A percentile compares a stretch with the other conserved stretches of the same genome.
Evolutionary conservation across 2,797 vertebrate species (phyloP).

Genomic region (Babyrousa celebensis): DNA sequence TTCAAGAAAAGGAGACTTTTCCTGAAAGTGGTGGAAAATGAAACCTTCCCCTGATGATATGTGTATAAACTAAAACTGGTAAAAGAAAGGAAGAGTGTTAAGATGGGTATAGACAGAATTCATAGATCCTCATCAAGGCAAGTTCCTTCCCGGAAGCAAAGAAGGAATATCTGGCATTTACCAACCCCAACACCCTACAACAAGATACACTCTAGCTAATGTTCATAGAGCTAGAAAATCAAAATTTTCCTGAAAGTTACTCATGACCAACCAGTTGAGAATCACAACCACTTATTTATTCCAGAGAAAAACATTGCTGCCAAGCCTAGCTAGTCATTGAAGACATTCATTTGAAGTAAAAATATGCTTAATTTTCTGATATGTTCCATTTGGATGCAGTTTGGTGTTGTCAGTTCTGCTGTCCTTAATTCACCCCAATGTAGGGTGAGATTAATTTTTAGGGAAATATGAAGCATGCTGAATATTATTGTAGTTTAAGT

Average conservation of each 20-base stretch:
- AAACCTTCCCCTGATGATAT: neutral
- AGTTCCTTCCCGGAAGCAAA: neutral
- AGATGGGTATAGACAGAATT: neutral
- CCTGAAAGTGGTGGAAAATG: neutral
- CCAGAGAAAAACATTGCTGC: constrained; percentile 45
- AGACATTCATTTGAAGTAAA: constrained; percentile 21
- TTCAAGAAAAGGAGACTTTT: neutral
- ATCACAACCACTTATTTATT: constrained; percentile 58
- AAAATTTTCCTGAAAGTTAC: constrained; percentile 61
- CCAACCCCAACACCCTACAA: neutral
- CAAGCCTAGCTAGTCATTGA: constrained; percentile 62
- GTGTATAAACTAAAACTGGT: neutral
- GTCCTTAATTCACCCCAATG: neutral
- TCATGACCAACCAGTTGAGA: constrained; percentile 57
- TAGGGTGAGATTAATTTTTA: neutral
- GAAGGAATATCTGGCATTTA: neutral
- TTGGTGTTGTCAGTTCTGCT: neutral
- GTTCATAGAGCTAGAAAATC: neutral
- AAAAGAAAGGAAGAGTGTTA: neutral
- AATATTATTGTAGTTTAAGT: neutral
- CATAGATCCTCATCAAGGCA: neutral
- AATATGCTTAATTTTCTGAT: constrained; percentile 49
- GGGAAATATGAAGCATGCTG: constrained; percentile 17
- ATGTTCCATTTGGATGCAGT: neutral
- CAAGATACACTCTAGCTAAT: neutral